Evolutionary conservation across 2,797 vertebrate species (phyloP), one percentile per base, ranked within the genome.

Genomic region (Enteromius afrohamiltoni): DNA sequence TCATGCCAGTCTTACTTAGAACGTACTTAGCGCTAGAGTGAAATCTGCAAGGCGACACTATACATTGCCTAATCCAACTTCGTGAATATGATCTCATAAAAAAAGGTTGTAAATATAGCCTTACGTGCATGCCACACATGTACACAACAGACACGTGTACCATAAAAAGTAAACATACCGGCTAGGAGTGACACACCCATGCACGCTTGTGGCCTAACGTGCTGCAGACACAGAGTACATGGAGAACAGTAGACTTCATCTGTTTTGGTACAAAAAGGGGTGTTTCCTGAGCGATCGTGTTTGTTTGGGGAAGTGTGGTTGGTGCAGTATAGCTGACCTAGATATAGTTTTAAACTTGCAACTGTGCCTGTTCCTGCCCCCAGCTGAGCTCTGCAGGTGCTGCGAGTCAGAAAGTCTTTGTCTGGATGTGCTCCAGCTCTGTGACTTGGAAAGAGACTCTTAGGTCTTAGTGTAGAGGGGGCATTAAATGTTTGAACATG

Each of bases 381-480:
- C 90, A 88, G 91, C 87, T 64, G 83, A 90, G 88, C 65, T 73
- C 65, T 90, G 89, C 92, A 93, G 92, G 90, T 93, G 91, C 91
- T 93, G 88, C 89, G 91, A 92, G 85, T 85, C 84, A 68, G 62
- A 40, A 83, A 65, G 62, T 85, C 82, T 87, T 70, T 67, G 29
- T 9, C 23, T 88, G 88, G 87, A 82, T 60, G 55, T 31, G 13
- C 65, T 83, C 83, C 88, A 89, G 51, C 29, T 51, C 19, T 23
- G 37, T 34, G 79, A 85, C 86, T 75, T 45, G 69, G 62, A 81
- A 84, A 80, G 70, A 76, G 69, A 19, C 69, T 79, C 58, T 49
- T 64, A 29, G 45, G 74, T 88, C 62, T 84, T 40, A 0, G 69
- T 58, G 29, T 49, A 68, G 55, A 85, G 31, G n/a, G 16, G 67